Evolutionary conservation across 2,888 invertebrate genomes (phyloP).

Genomic region (Merodon equestris): DNA sequence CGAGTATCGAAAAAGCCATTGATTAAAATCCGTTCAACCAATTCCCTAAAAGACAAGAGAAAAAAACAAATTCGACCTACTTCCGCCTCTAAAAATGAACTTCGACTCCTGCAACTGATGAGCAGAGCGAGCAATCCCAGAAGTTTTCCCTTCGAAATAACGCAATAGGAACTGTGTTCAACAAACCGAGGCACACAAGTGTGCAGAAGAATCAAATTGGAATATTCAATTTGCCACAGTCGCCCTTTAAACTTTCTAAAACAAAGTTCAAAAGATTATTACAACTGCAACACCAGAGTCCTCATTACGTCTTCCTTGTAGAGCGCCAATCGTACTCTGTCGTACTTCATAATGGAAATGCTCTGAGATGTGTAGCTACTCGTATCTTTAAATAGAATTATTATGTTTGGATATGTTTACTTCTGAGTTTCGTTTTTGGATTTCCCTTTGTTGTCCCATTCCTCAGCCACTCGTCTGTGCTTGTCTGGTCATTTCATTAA

Average conservation of each 20-base stretch:
- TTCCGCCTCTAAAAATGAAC: too few species aligned
- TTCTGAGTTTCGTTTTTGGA: neutral
- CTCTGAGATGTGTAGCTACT: neutral
- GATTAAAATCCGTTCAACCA: slow-evolving; percentile 4
- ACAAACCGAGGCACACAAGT: too few species aligned
- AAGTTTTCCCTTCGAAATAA: too few species aligned
- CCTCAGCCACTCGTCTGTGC: neutral
- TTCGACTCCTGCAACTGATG: too few species aligned
- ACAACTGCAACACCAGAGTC: slow-evolving; percentile 23
- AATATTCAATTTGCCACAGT: slow-evolving; percentile 1
- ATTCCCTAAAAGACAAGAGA: too few species aligned
- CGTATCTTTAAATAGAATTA: slow-evolving; percentile 37
- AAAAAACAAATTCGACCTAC: too few species aligned
- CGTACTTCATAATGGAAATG: slow-evolving; percentile 19
- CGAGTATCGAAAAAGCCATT: neutral
- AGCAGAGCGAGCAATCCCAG: too few species aligned
- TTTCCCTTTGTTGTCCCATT: neutral
- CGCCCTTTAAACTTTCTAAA: slow-evolving; percentile 24
- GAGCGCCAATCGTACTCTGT: neutral
- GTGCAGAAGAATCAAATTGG: too few species aligned
- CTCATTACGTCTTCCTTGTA: slow-evolving; percentile 5
- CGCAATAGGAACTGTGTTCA: too few species aligned
- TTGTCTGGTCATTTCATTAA: slow-evolving; percentile 20
- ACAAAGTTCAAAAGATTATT: slow-evolving; percentile 38
- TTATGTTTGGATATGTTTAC: neutral